Conservation (phyloP, 2,797 vertebrate genomes). For the Gila robusta region DNA sequence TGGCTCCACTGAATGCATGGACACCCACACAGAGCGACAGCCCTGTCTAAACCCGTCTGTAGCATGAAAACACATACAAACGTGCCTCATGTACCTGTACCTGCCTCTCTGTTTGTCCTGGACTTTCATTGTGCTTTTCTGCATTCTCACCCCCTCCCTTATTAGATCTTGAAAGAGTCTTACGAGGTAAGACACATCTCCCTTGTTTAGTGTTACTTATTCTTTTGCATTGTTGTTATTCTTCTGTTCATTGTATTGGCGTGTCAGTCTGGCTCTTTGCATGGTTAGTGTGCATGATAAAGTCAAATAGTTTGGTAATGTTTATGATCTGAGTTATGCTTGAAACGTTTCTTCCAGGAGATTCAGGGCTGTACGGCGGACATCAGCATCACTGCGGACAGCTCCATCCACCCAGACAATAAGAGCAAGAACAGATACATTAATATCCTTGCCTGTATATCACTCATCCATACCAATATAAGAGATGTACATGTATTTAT, state of each 20-base stretch:
- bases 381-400: constrained; percentile 91
- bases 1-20: constrained; percentile 24
- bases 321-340: neutral
- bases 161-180: constrained; percentile 99
- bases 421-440: constrained; percentile 97
- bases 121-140: constrained; percentile 95
- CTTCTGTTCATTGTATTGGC: constrained; percentile 53
- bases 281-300: constrained; percentile 23
- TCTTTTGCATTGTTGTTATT: constrained; percentile 64
- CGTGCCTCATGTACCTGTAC: constrained; percentile 22
- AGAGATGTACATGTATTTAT: neutral
- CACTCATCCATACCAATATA: neutral
- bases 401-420: constrained; percentile 93
- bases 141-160: constrained; percentile 90
- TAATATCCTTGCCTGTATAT: constrained; percentile 94
- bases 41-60: constrained; percentile 20
- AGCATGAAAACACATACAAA: constrained; percentile 34
- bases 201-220: constrained; percentile 65
- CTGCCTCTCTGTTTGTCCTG: constrained; percentile 68
- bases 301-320: neutral
- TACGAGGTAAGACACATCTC: constrained; percentile 95
- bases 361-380: constrained; percentile 93
- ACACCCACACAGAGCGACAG: neutral
- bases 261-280: constrained; percentile 63
- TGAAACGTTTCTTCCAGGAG: constrained; percentile 80